Percentiles rank a stretch among this genome's conserved stretches.
phyloP scores from a whole-genome alignment of 2,888 invertebrate genomes.

The Sthenelais limicola region DNA sequence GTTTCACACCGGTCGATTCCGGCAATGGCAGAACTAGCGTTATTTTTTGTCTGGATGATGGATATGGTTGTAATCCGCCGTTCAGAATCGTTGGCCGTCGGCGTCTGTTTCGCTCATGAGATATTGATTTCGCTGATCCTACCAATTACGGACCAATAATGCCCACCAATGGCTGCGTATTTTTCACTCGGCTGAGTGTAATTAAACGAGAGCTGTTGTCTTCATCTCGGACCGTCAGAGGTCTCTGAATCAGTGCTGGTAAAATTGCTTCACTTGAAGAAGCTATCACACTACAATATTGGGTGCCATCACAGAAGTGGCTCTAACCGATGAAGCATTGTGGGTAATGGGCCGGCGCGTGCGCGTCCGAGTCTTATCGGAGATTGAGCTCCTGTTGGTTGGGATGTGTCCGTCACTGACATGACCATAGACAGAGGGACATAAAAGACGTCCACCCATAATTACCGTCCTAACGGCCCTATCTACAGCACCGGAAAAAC shows the following conservation, averaged over 20 bases:
- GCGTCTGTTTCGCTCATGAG: slow-evolving; percentile 1
- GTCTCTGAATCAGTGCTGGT: no score
- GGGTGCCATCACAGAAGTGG: slow-evolving; percentile 20
- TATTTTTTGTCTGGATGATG: slow-evolving; percentile 26
- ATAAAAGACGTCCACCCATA: not conserved
- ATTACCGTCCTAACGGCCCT: not conserved
- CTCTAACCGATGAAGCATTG: not conserved
- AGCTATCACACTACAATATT: slow-evolving; percentile 20
- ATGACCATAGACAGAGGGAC: slow-evolving; percentile 1
- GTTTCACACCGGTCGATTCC: slow-evolving; percentile 29
- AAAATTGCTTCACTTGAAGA: no score
- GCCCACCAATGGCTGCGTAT: slow-evolving; percentile 23
- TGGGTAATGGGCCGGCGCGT: slow-evolving; percentile 24
- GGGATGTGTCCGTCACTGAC: slow-evolving; percentile 31
- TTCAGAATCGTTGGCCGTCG: not conserved
- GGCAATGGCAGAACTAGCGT: not conserved
- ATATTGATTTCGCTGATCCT: slow-evolving; percentile 37
- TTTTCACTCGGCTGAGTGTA: slow-evolving; percentile 29
- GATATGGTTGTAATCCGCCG: no score
- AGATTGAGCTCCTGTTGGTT: slow-evolving; percentile 26
- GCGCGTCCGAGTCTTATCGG: slow-evolving; percentile 7
- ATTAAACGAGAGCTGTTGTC: slow-evolving; percentile 24
- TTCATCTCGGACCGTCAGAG: slow-evolving; percentile 9
- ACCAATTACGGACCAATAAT: slow-evolving; percentile 37
- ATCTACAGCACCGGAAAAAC: not conserved